phyloP scores from a whole-genome alignment of 2,113 vertebrate species.

The Marcusenius ussheri region DNA sequence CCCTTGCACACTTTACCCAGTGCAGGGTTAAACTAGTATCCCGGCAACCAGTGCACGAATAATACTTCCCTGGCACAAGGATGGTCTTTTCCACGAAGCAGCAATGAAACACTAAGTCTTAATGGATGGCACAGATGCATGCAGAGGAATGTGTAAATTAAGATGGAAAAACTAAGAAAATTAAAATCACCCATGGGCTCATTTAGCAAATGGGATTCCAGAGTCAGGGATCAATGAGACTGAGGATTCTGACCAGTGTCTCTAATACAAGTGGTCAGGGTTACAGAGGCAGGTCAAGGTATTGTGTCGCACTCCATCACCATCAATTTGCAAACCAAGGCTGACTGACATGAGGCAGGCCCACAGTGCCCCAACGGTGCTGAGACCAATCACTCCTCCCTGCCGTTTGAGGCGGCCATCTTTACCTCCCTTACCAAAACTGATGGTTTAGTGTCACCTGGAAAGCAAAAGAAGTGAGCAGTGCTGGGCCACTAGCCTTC shows the following conservation, averaged over 20 bases:
- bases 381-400: background rate
- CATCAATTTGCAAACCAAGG: background rate
- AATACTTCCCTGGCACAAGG: background rate
- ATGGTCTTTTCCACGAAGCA: background rate
- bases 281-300: background rate
- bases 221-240: background rate
- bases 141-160: background rate
- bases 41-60: background rate
- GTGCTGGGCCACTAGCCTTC: background rate
- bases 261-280: slow-evolving; percentile 1
- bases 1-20: background rate
- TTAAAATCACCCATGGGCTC: background rate
- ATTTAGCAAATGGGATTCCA: background rate
- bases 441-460: background rate
- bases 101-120: background rate
- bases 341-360: background rate
- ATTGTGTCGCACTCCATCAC: background rate
- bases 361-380: background rate
- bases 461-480: background rate
- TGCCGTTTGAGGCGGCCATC: background rate
- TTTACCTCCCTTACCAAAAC: background rate
- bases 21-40: background rate
- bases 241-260: background rate
- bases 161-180: background rate
- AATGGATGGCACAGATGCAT: background rate